Evolutionary conservation across 2,888 invertebrate genomes (phyloP).

Genomic region (Nipponacmea schrenckii): DNA sequence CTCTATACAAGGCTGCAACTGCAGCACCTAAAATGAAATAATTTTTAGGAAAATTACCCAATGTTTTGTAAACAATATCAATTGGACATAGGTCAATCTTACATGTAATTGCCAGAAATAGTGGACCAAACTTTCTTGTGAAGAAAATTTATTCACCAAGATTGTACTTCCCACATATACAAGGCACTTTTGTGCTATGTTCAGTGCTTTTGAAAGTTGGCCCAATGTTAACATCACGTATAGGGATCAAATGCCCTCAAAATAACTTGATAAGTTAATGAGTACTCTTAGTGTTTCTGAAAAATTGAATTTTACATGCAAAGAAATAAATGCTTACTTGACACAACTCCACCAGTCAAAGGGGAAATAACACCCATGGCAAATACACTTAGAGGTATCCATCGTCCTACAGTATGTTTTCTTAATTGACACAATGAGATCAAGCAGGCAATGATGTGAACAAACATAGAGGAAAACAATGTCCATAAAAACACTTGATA

Average conservation of each 20-base stretch:
- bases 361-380: constrained; percentile 91
- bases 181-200: too few species aligned
- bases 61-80: neutral
- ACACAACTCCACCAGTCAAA: constrained; percentile 80
- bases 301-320: neutral
- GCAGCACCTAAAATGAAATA: constrained; percentile 86
- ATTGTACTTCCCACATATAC: too few species aligned
- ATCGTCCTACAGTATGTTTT: constrained; percentile 93
- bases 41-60: too few species aligned
- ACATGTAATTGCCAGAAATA: neutral
- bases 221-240: neutral
- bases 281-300: neutral
- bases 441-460: constrained; percentile 87
- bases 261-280: neutral
- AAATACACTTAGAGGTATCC: constrained; percentile 84
- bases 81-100: neutral
- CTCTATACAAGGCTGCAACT: constrained; percentile 91
- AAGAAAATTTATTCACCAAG: too few species aligned
- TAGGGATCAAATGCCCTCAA: neutral
- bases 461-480: constrained; percentile 90
- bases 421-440: constrained; percentile 91
- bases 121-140: neutral
- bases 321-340: constrained; percentile 52
- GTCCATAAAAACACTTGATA: constrained; percentile 97
- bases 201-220: neutral